Evolutionary conservation across 1,140 invertebrate genomes (phyloP).

Genomic region (Plodia interpunctella): DNA sequence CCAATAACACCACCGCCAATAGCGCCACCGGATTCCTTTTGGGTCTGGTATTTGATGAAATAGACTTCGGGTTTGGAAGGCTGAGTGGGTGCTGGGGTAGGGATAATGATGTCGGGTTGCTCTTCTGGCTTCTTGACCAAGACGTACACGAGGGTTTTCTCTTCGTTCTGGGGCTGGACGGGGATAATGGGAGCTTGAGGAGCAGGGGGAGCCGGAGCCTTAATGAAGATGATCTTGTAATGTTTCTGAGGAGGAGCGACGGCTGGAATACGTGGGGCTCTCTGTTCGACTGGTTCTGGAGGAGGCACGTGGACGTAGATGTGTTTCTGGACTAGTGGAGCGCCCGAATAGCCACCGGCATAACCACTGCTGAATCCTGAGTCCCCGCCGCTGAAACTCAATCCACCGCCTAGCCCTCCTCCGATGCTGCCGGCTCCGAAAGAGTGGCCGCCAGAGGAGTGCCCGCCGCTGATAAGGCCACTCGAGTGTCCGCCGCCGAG

Average conservation of each 20-base stretch:
- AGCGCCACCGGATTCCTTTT: constrained; percentile 77
- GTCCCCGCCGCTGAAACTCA: constrained; percentile 35
- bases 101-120: constrained; percentile 85
- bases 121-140: constrained; percentile 91
- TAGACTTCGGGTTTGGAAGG: constrained; percentile 92
- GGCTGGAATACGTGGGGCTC: constrained; percentile 75
- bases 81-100: constrained; percentile 85
- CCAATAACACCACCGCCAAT: constrained; percentile 38
- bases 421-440: constrained; percentile 27
- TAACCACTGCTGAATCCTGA: constrained; percentile 53
- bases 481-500: constrained; percentile 39
- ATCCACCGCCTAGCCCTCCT: constrained; percentile 34
- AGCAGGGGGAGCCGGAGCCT: constrained; percentile 87
- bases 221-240: constrained; percentile 94
- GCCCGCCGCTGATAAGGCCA: constrained; percentile 32
- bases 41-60: constrained; percentile 92
- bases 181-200: constrained; percentile 86
- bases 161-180: constrained; percentile 86
- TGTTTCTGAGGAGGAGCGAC: constrained; percentile 85
- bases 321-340: constrained; percentile 74
- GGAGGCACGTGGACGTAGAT: constrained; percentile 77
- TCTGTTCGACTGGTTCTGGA: constrained; percentile 80
- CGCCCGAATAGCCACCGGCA: constrained; percentile 58
- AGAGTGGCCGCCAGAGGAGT: constrained; percentile 34
- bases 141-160: constrained; percentile 94